Conservation (phyloP, 2,888 invertebrate species). For the Trilocha varians region DNA sequence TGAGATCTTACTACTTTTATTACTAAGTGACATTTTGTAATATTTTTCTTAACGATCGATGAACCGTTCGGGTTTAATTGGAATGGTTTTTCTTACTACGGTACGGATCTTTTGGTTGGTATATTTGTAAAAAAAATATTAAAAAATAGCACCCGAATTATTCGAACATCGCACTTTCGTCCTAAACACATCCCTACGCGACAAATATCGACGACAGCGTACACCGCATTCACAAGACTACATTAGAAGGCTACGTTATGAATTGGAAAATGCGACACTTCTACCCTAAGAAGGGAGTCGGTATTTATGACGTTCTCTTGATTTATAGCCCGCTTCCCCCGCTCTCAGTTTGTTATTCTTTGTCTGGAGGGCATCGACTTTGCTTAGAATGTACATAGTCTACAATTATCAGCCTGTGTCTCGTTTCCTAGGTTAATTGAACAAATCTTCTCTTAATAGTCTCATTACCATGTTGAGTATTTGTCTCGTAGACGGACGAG, state of each 20-base stretch:
- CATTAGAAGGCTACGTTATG: slow-evolving; percentile 30
- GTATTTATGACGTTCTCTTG: slow-evolving; percentile 40
- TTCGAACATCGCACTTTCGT: too few relatives aligned
- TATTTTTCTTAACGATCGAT: too few relatives aligned
- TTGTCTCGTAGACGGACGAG: background rate
- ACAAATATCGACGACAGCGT: slow-evolving; percentile 12
- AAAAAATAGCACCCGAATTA: background rate
- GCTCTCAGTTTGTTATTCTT: slow-evolving; percentile 36
- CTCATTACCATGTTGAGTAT: background rate
- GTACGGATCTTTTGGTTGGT: too few relatives aligned
- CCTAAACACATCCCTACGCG: too few relatives aligned
- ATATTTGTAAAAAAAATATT: background rate
- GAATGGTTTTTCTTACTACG: too few relatives aligned
- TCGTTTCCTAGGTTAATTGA: background rate
- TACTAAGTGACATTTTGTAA: too few relatives aligned
- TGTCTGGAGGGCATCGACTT: slow-evolving; percentile 28
- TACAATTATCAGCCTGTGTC: slow-evolving; percentile 1
- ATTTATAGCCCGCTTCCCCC: slow-evolving; percentile 30
- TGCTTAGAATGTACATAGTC: slow-evolving; percentile 7
- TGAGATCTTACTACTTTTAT: too few relatives aligned
- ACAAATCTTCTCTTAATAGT: background rate
- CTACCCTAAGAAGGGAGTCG: slow-evolving; percentile 28
- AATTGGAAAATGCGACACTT: slow-evolving; percentile 43
- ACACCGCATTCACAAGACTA: slow-evolving; percentile 17
- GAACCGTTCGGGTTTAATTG: too few relatives aligned